Conservation (phyloP, 2,113 vertebrate species). For the Chlorodrepanis virens region DNA sequence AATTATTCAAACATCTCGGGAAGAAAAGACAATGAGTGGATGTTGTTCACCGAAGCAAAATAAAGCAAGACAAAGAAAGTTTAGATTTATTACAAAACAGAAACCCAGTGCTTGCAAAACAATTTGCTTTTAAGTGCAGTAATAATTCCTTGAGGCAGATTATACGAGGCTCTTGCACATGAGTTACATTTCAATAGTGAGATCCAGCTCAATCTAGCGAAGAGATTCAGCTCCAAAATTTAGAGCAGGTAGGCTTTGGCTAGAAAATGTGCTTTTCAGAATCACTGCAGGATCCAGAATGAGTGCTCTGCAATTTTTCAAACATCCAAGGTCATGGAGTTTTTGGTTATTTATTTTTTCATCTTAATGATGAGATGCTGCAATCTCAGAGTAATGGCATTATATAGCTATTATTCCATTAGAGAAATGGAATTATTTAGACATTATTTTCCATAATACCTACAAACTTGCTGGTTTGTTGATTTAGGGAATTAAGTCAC, state of each 20-base stretch:
- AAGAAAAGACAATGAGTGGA: background rate
- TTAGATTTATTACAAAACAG: background rate
- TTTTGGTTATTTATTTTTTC: background rate
- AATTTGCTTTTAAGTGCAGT: background rate
- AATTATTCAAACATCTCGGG: background rate
- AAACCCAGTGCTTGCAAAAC: background rate
- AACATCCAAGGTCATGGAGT: background rate
- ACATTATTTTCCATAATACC: background rate
- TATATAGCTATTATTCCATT: background rate
- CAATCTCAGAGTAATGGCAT: background rate
- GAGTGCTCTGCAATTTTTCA: background rate
- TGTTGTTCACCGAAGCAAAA: background rate
- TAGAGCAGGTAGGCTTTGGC: background rate
- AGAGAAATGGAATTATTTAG: background rate
- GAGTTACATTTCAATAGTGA: background rate
- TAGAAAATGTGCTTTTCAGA: background rate
- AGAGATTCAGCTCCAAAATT: background rate
- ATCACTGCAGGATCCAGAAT: background rate
- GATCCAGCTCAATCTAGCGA: background rate
- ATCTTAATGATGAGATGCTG: fast-evolving
- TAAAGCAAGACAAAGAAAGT: background rate
- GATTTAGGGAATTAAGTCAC: background rate
- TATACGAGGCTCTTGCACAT: background rate
- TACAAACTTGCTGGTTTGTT: background rate
- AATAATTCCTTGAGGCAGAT: conserved; percentile 26